Evolutionary conservation across 2,797 vertebrate genomes (phyloP).

Genomic region (Psittacula echo): DNA sequence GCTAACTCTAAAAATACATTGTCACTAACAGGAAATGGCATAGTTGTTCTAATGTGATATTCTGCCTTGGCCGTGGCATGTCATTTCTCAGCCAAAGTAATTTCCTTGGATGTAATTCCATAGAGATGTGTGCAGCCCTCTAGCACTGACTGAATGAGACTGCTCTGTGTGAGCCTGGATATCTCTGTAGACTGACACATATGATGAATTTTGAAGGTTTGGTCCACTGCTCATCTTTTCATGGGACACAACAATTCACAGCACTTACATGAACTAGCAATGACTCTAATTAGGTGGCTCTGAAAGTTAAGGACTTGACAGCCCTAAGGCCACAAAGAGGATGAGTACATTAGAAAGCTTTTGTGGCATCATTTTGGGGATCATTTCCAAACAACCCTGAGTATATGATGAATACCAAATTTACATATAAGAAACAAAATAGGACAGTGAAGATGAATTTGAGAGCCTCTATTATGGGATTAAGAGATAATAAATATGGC

Average conservation of each 20-base stretch:
- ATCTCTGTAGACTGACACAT: not conserved
- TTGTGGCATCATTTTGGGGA: not conserved
- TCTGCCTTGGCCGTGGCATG: not conserved
- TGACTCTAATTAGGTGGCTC: not conserved
- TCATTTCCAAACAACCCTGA: not conserved
- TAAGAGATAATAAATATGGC: not conserved
- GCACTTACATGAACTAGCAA: not conserved
- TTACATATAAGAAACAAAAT: not conserved
- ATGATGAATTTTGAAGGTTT: not conserved
- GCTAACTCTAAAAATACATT: not conserved
- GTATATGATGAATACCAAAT: not conserved
- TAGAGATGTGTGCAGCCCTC: rapidly evolving
- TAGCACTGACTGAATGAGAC: not conserved
- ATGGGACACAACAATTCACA: not conserved
- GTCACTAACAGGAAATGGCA: not conserved
- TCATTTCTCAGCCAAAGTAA: not conserved
- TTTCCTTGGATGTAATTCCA: not conserved
- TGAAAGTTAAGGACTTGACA: not conserved
- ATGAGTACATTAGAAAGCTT: not conserved
- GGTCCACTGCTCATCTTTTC: not conserved
- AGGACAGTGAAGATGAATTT: not conserved
- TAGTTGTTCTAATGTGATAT: not conserved
- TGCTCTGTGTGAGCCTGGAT: not conserved
- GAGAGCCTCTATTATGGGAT: not conserved
- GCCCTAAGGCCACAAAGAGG: not conserved